Conservation (phyloP, 1,140 invertebrate species). For the Ditylenchus dipsaci region DNA sequence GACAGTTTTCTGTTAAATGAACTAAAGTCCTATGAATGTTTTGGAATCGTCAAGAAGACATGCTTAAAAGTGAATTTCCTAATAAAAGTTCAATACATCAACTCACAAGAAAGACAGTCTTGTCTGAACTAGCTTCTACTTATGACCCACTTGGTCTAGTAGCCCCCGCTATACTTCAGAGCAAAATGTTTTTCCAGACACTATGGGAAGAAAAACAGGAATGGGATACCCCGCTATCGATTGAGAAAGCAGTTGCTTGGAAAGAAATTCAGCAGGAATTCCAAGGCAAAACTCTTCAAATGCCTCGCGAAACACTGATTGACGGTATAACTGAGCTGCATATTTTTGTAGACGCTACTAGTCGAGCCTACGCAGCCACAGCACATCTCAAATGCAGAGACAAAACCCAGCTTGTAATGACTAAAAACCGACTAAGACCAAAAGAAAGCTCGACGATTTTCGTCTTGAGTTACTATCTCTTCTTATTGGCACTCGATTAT, state of each 20-base stretch:
- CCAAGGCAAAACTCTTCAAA: background rate
- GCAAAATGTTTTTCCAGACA: conserved; percentile 29
- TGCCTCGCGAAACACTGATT: background rate
- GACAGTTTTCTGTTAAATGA: too few relatives aligned
- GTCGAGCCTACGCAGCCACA: conserved; percentile 14
- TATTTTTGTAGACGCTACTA: conserved; percentile 28
- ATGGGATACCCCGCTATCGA: conserved; percentile 3
- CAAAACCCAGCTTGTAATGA: background rate
- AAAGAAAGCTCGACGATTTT: conserved; percentile 15
- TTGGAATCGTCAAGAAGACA: conserved; percentile 28
- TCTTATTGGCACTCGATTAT: background rate
- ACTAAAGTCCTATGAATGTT: conserved; percentile 27
- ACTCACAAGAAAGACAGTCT: conserved; percentile 17
- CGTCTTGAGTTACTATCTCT: conserved; percentile 28
- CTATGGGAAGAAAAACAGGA: conserved; percentile 23
- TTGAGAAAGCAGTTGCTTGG: background rate
- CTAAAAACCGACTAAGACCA: conserved; percentile 22
- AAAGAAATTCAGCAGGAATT: background rate
- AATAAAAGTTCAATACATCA: background rate
- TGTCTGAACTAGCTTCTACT: conserved; percentile 5
- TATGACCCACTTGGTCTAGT: conserved; percentile 31
- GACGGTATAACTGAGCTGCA: conserved; percentile 12
- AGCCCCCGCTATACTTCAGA: conserved; percentile 15
- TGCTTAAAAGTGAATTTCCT: background rate
- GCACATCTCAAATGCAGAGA: conserved; percentile 9